These are phyloP conservation scores for Hyposoter didymator DNA, from an alignment of 2,888 invertebrate genomes.

Conservation along the genomic window DNA sequence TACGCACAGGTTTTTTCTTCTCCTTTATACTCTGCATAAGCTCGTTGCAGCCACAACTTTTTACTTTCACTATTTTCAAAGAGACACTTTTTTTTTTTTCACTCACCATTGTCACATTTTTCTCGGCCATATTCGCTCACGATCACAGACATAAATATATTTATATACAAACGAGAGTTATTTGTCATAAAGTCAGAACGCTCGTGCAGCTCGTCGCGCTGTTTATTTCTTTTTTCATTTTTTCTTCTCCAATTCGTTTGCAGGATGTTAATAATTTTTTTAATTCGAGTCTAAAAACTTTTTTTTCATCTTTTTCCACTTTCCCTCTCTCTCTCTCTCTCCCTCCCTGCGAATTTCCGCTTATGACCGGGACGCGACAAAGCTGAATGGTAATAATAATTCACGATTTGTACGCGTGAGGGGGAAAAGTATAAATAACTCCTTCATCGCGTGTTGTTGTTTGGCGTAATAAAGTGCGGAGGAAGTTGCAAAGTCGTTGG, in stretches of 20 bases:
- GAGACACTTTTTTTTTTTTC: neutral
- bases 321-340: too few relatives aligned
- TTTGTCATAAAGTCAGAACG: neutral
- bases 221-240: neutral
- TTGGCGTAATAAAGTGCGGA: conserved; percentile 7
- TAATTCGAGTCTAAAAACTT: too few relatives aligned
- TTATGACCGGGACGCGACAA: neutral
- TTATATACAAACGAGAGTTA: neutral
- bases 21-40: neutral
- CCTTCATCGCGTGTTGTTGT: neutral
- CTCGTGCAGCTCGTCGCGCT: neutral
- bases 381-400: neutral
- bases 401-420: neutral
- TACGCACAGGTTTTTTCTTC: conserved; percentile 13
- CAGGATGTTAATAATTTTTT: too few relatives aligned
- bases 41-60: conserved; percentile 20
- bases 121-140: neutral
- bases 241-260: too few relatives aligned
- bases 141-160: neutral
- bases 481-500: conserved; percentile 30
- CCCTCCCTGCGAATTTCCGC: too few relatives aligned
- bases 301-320: too few relatives aligned
- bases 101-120: conserved; percentile 6
- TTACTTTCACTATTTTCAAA: neutral
- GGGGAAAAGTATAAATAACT: neutral